These are phyloP conservation scores for Belonocnema kinseyi DNA, from an alignment of 1,140 invertebrate species.

Conservation along the genomic window DNA sequence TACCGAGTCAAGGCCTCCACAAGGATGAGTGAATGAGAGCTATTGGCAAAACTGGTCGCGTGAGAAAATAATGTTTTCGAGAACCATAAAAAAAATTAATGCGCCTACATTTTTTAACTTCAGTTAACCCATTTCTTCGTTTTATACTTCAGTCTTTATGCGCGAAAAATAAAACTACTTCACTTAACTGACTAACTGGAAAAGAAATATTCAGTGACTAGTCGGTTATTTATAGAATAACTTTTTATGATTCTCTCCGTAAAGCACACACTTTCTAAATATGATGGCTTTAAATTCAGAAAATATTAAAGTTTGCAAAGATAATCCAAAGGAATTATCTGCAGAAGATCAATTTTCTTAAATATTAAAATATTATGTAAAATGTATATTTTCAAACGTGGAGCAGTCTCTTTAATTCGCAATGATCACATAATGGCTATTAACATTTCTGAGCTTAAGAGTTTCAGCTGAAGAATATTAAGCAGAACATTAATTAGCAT, in stretches of 20 bases:
- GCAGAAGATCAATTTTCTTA: not conserved
- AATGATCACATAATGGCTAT: conserved; percentile 24
- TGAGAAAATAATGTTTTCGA: conserved; percentile 21
- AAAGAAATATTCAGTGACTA: no score
- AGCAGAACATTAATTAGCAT: conserved; percentile 17
- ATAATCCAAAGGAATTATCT: not conserved
- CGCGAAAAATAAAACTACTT: no score
- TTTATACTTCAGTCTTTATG: not conserved
- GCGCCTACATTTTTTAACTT: not conserved
- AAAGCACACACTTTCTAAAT: not conserved
- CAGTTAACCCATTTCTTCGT: not conserved
- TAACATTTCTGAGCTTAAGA: conserved; percentile 4
- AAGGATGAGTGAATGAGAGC: conserved; percentile 8
- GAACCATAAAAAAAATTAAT: not conserved
- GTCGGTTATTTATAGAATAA: not conserved
- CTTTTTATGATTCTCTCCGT: not conserved
- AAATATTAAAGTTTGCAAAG: not conserved
- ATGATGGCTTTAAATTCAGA: not conserved
- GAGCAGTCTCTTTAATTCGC: conserved; percentile 1
- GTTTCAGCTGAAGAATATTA: conserved; percentile 5
- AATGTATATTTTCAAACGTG: not conserved
- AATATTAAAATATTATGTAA: not conserved
- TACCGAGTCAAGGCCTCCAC: not conserved
- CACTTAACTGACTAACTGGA: no score
- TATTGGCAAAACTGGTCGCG: conserved; percentile 20